Evolutionary conservation across 1,140 invertebrate genomes (phyloP), one percentile per base, ranked within the genome.

Genomic region (Telenomus remus): DNA sequence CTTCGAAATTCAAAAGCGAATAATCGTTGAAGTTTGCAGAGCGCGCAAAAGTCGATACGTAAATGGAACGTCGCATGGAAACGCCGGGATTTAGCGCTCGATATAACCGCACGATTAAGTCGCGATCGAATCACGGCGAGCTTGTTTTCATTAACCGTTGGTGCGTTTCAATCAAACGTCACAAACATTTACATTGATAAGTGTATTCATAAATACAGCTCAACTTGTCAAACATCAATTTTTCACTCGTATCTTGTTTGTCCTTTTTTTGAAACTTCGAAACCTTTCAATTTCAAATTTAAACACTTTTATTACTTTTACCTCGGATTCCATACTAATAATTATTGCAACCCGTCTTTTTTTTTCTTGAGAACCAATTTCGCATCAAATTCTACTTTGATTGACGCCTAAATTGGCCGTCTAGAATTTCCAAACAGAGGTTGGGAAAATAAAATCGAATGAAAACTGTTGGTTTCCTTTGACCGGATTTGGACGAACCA

Each of bases 31-130:
- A 78, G 65, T 65, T 70, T 65, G 61, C 70, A 51, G 51, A 39
- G 50, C 65, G 64, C 70, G 55, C 19, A 74, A 74, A 74, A 78
- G 76, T 74, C 76, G 70, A 78, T 78, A 78, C 76, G 44, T 57
- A 78, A 78, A 78, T 78, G 61, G 76, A 78, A 78, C 76, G 76
- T 74, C 61, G 71, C 76, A 73, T 74, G 66, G 70, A 74, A 74
- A 74, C 75, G 75, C 64, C 64, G 55, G 74, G 75, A 78, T 78
- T 78, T 72, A 51, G 61, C 66, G 68, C 71, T 78, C 71, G 66
- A 78, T 75, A 78, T 68, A 71, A 75, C 66, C 65, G 33, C 61
- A 14, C 53, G 70, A 74, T 78, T 74, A 66, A 48, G 39, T 43
- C 10, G 34, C 66, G 63, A 71, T 78, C 76, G 76, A 74, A 71